phyloP scores from a whole-genome alignment of 2,888 invertebrate species.

The Ellobium chinense region DNA sequence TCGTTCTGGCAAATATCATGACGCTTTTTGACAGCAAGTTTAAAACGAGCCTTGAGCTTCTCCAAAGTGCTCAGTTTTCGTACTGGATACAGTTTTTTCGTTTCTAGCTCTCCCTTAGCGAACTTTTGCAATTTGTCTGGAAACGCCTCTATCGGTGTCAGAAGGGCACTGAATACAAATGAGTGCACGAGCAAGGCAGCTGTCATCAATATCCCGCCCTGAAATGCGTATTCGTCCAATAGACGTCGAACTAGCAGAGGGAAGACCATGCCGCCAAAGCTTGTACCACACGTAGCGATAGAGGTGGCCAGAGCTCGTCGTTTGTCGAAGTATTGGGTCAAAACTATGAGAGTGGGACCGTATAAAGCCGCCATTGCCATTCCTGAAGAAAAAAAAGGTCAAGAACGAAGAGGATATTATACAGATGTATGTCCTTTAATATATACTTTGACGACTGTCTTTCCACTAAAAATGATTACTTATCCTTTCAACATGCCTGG shows the following conservation, averaged over 20 bases:
- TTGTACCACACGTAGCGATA: constrained; percentile 1
- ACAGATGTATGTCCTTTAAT: no score
- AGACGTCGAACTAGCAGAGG: background rate
- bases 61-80: no score
- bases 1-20: no score
- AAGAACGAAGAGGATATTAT: no score
- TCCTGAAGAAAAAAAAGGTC: background rate
- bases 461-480: no score
- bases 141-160: constrained; percentile 1
- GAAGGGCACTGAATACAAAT: background rate
- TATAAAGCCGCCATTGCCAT: background rate
- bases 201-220: background rate
- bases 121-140: background rate
- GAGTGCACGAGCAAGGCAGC: background rate
- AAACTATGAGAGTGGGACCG: background rate
- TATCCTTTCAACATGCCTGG: no score
- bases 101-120: background rate
- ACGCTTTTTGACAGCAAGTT: no score
- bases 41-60: no score
- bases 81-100: background rate
- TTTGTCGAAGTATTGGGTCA: constrained; percentile 8
- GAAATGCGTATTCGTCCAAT: constrained; percentile 4
- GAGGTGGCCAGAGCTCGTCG: constrained; percentile 2
- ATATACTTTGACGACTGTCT: no score
- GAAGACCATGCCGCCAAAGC: constrained; percentile 21